Evolutionary conservation across 2,888 invertebrate species (phyloP), one percentile per base, ranked within the genome.

Genomic region (Andrena haemorrhoa): DNA sequence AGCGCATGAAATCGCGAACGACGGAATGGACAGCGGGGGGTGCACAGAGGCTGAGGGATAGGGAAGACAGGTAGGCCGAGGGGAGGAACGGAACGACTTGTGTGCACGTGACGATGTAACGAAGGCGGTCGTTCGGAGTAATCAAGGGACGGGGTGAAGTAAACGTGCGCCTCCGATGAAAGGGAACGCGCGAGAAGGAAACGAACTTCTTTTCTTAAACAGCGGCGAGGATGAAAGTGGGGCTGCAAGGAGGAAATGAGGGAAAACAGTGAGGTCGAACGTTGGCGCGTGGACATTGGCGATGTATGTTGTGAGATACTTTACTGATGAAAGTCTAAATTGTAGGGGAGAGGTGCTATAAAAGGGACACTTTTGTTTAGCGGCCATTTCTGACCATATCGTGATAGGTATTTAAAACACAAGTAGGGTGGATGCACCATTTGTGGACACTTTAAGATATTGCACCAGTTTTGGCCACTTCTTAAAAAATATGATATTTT

Each of bases 141-240:
- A 87, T 80, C 76, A 83, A 83, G 56, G 63, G 23, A 58, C 65
- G 20, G 51, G 7, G 26, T 20, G 66, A 75, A 69, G 68, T 79
- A 85, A 85, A 82, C 66, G 75, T 82, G 64, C 23, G 26, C 20
- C 51, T 68, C 64, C 76, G 61, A 63, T 33, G 56, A 75, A 82
- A 74, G 70, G 29, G 58, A 78, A 70, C 69, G 64, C 49, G 35
- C 0, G 47, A 12, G 23, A 20, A 31, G 33, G 33, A 26, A 20
- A 58, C 23, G 41, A 70, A 60, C 47, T 23, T 49, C 58, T 33
- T 58, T 41, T 31, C 47, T 70, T 76, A 31, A 47, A 53, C 60
- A 33, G 10, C 10, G 49, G n/a, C 41, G n/a, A 10, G 8, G 33
- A n/a, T 53, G 29, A 71, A 68, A 51, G 51, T 65, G 26, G 53